Conservation (phyloP, 2,113 vertebrate species). For the Raphicerus campestris region DNA sequence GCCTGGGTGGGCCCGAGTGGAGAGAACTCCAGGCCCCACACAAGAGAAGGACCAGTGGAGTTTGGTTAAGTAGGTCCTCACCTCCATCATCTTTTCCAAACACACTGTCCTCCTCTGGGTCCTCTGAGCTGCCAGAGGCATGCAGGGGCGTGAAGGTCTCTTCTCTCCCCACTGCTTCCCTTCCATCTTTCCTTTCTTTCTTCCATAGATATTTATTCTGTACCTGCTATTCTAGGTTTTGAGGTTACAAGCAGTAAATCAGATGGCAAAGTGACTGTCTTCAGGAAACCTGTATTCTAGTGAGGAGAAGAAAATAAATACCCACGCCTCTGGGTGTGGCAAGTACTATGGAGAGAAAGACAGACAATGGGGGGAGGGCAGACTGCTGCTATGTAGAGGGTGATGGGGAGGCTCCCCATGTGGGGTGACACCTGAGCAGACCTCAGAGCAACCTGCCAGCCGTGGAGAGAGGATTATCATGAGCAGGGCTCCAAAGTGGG, state of each 20-base stretch:
- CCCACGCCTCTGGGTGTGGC: accelerated
- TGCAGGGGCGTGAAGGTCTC: accelerated
- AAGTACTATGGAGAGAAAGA: too few relatives aligned
- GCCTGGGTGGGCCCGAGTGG: background rate
- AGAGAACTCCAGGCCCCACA: background rate
- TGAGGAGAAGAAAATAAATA: background rate
- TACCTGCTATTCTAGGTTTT: background rate
- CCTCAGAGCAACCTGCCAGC: background rate
- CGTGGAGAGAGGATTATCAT: accelerated
- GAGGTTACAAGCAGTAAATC: background rate
- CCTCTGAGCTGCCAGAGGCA: background rate
- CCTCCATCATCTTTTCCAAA: background rate
- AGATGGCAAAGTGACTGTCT: background rate
- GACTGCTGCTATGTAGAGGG: background rate
- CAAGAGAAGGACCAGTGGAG: background rate
- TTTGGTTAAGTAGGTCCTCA: background rate
- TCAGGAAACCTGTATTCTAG: background rate
- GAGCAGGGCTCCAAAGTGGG: too few relatives aligned
- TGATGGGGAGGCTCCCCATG: background rate
- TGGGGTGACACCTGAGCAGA: background rate
- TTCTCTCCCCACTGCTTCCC: background rate
- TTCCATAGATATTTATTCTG: background rate
- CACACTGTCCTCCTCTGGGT: background rate
- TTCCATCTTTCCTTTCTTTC: background rate
- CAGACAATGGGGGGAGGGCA: background rate